Evolutionary conservation across 2,797 vertebrate species (phyloP).

Genomic region (Geotrypetes seraphini): DNA sequence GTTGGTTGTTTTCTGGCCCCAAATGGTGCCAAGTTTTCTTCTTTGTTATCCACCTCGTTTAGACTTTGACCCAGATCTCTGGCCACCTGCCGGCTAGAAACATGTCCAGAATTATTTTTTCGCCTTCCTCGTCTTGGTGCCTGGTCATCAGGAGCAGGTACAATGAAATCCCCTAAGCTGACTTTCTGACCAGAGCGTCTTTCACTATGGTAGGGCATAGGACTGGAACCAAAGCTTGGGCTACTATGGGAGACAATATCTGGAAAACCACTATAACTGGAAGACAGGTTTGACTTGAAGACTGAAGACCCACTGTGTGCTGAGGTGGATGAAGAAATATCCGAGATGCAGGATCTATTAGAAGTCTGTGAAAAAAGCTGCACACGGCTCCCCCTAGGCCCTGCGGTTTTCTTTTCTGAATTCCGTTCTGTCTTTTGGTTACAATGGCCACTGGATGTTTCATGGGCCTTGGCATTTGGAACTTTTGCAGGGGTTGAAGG

Average conservation of each 20-base stretch:
- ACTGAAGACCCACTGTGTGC: constrained; percentile 21
- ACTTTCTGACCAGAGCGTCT: constrained; percentile 43
- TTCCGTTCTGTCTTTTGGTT: constrained; percentile 29
- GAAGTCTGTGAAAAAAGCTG: constrained; percentile 70
- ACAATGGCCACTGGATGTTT: constrained; percentile 13
- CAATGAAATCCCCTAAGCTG: constrained; percentile 66
- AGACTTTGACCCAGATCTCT: constrained; percentile 44
- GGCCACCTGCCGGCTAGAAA: constrained; percentile 23
- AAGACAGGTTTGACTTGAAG: constrained; percentile 26
- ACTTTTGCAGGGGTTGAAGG: constrained; percentile 90
- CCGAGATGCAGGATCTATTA: constrained; percentile 25
- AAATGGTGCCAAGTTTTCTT: constrained; percentile 19
- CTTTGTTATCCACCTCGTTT: constrained; percentile 39
- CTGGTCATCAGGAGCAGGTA: constrained; percentile 25
- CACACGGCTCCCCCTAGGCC: constrained; percentile 52
- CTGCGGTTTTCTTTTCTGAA: constrained; percentile 28
- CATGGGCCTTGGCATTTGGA: constrained; percentile 53
- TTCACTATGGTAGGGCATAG: constrained; percentile 42
- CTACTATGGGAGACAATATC: constrained; percentile 38
- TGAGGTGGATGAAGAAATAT: constrained; percentile 20
- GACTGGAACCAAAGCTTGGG: constrained; percentile 57
- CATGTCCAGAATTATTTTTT: background rate
- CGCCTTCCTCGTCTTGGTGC: constrained; percentile 28
- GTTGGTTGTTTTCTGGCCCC: constrained; percentile 39
- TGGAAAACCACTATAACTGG: constrained; percentile 20